These are phyloP conservation scores for Leuciscus waleckii DNA, from an alignment of 2,797 vertebrate genomes.

Conservation along the genomic window DNA sequence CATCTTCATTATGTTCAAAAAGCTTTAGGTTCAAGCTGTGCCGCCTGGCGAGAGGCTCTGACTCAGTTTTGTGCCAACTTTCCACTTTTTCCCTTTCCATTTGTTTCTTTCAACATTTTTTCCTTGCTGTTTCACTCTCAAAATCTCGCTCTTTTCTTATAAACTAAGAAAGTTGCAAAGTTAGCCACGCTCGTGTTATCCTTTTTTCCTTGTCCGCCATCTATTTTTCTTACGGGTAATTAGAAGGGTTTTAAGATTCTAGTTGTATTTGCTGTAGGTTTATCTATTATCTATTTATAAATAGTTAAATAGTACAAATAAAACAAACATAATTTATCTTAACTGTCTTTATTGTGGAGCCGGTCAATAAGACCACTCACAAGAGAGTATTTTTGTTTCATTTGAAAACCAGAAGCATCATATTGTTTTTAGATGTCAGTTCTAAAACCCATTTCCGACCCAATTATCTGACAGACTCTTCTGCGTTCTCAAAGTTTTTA, in stretches of 20 bases:
- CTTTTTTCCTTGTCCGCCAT: not conserved
- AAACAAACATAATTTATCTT: not conserved
- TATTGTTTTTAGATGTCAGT: not conserved
- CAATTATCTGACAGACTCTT: constrained; percentile 10
- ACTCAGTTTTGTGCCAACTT: constrained; percentile 94
- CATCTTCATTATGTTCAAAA: constrained; percentile 99
- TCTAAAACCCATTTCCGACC: not conserved
- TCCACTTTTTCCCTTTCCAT: constrained; percentile 80
- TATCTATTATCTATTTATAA: not conserved
- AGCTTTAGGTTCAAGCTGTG: constrained; percentile 99
- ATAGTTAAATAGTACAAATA: not conserved
- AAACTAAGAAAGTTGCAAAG: constrained; percentile 30
- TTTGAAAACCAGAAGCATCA: constrained; percentile 9
- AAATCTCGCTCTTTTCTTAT: constrained; percentile 50
- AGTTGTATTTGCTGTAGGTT: not conserved
- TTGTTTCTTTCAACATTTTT: constrained; percentile 66
- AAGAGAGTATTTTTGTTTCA: constrained; percentile 8
- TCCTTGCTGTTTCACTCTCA: constrained; percentile 35
- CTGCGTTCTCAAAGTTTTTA: constrained; percentile 29
- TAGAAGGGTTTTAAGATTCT: not conserved
- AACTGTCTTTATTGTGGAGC: not conserved
- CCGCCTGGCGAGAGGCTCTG: constrained; percentile 90
- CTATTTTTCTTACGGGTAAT: not conserved
- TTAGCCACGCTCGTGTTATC: constrained; percentile 24
- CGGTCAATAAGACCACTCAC: not conserved